These are phyloP conservation scores for Limenitis arthemis DNA, from an alignment of 2,888 invertebrate genomes.

Conservation along the genomic window DNA sequence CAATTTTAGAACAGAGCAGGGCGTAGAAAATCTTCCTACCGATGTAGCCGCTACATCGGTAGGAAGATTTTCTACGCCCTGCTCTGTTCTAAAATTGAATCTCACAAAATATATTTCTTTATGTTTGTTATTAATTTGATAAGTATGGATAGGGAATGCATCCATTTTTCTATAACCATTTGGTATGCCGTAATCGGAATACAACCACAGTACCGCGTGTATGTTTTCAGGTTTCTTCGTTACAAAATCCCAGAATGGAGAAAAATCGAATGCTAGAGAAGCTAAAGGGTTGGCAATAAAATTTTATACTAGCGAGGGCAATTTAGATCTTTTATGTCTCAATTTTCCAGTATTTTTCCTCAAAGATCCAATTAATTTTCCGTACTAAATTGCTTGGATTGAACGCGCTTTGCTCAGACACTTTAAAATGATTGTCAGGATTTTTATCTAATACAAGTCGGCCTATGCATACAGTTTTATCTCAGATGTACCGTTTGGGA, in stretches of 20 bases:
- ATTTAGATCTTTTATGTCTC: conserved; percentile 89
- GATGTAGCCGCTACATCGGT: conserved; percentile 78
- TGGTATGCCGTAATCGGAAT: conserved; percentile 90
- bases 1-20: conserved; percentile 91
- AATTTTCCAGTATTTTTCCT: conserved; percentile 91
- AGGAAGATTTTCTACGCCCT: conserved; percentile 84
- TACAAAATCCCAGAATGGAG: conserved; percentile 92
- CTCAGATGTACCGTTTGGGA: conserved; percentile 48
- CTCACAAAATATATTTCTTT: conserved; percentile 83
- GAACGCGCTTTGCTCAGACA: conserved; percentile 40
- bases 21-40: conserved; percentile 80
- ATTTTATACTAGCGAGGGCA: conserved; percentile 91
- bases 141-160: conserved; percentile 91
- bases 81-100: conserved; percentile 92
- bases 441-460: conserved; percentile 39
- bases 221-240: conserved; percentile 83
- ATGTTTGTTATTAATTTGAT: conserved; percentile 84
- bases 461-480: conserved; percentile 40
- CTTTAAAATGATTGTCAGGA: conserved; percentile 42
- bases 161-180: conserved; percentile 93
- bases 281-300: conserved; percentile 90
- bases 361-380: conserved; percentile 87
- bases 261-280: conserved; percentile 85
- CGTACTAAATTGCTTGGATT: conserved; percentile 58
- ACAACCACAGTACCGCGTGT: conserved; percentile 83